These are phyloP conservation scores for Odontomachus brunneus DNA, from an alignment of 1,140 invertebrate species.

Conservation along the genomic window DNA sequence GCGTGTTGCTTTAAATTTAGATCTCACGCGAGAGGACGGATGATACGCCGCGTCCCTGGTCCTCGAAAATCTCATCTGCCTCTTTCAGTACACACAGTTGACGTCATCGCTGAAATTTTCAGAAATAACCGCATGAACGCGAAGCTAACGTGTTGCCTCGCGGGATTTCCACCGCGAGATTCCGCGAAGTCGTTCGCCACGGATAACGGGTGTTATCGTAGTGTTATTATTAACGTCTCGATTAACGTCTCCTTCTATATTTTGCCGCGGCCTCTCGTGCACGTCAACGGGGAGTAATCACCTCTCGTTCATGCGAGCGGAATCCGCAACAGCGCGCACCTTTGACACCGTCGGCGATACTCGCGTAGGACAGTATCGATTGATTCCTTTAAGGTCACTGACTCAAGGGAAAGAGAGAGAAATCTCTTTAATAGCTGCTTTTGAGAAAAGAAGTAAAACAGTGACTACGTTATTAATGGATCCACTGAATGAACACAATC, in stretches of 20 bases:
- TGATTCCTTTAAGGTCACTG: conserved; percentile 39
- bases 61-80: conserved; percentile 39
- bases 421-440: not conserved
- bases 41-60: not conserved
- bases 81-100: not conserved
- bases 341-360: not conserved
- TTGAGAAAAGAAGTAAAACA: conserved; percentile 21
- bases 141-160: conserved; percentile 5
- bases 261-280: not conserved
- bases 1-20: conserved; percentile 66
- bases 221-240: not conserved
- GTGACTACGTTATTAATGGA: conserved; percentile 10
- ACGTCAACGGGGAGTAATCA: not conserved
- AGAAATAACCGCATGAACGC: conserved; percentile 39
- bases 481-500: conserved; percentile 17
- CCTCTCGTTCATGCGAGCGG: not conserved
- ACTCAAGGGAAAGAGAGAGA: conserved; percentile 28
- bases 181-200: not conserved
- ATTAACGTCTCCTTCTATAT: not conserved
- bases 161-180: not conserved
- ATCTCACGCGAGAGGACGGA: conserved; percentile 3
- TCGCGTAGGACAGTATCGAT: conserved; percentile 43
- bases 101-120: conserved; percentile 27
- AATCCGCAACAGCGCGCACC: conserved; percentile 9
- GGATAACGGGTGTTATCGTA: not conserved